A percentile compares a stretch with the other conserved stretches of the same genome.
These are phyloP conservation scores for Tupaia tana DNA, from an alignment of 2,113 vertebrate genomes.

Conservation along the genomic window DNA sequence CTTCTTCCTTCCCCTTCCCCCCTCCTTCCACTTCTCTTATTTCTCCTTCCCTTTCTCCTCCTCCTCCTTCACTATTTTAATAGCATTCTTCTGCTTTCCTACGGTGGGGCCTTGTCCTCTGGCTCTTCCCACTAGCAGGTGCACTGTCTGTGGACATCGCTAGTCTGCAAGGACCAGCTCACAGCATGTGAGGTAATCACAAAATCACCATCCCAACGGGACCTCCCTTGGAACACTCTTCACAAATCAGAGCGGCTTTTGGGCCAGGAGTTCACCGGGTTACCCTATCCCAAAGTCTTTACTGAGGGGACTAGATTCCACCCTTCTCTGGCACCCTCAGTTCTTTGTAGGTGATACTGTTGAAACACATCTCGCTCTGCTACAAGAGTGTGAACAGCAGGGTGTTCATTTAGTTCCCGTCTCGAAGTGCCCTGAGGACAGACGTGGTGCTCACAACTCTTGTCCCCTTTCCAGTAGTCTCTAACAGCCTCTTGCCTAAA, in stretches of 20 bases:
- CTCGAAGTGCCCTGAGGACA: background rate
- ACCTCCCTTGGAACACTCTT: background rate
- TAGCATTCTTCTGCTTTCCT: too few relatives aligned
- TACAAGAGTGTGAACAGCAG: background rate
- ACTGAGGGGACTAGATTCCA: background rate
- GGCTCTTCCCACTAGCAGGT: background rate
- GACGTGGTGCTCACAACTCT: background rate
- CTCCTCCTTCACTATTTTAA: too few relatives aligned
- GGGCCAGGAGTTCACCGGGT: accelerated
- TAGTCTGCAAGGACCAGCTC: background rate
- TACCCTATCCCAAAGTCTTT: background rate
- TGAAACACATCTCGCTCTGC: background rate
- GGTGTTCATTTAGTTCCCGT: background rate
- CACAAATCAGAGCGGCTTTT: background rate
- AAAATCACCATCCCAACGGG: background rate
- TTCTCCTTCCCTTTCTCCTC: too few relatives aligned
- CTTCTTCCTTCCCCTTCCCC: too few relatives aligned
- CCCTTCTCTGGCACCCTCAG: background rate
- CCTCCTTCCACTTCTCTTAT: too few relatives aligned
- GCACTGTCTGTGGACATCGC: too few relatives aligned
- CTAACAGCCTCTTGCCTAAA: background rate
- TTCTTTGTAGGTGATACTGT: background rate
- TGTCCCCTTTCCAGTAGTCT: background rate
- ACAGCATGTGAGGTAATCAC: accelerated
- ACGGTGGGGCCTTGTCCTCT: background rate